A percentile compares a stretch with the other conserved stretches of the same genome.
These are phyloP conservation scores for Thera obeliscata DNA, from an alignment of 2,888 invertebrate species.

Conservation along the genomic window DNA sequence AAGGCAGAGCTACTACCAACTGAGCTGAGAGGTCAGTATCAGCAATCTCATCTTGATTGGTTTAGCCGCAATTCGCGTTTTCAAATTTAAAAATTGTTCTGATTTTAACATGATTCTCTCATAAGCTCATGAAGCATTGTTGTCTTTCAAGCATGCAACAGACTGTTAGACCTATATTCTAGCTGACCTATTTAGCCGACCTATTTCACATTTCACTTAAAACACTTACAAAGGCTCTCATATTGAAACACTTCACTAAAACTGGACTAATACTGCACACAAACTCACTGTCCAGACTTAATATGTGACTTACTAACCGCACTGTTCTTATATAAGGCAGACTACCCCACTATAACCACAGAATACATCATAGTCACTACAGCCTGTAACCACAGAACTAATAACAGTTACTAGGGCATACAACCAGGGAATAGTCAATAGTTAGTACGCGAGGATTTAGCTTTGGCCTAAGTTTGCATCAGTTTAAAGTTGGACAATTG, in stretches of 20 bases:
- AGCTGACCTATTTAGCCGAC: constrained; percentile 9
- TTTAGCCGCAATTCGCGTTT: no score
- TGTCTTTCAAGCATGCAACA: no score
- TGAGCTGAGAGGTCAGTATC: no score
- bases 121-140: no score
- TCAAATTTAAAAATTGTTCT: no score
- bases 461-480: constrained; percentile 43
- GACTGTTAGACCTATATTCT: background rate
- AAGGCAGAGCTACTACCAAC: no score
- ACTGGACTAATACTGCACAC: constrained; percentile 47
- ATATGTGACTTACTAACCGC: constrained; percentile 56
- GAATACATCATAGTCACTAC: constrained; percentile 36
- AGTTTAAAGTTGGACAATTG: constrained; percentile 40
- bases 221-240: constrained; percentile 76
- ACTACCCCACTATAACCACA: constrained; percentile 59
- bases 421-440: constrained; percentile 41
- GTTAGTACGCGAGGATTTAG: constrained; percentile 18
- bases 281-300: constrained; percentile 52
- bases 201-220: constrained; percentile 27
- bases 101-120: no score
- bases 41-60: no score
- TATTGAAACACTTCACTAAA: constrained; percentile 54
- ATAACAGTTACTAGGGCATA: constrained; percentile 29
- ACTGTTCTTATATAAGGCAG: constrained; percentile 67
- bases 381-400: constrained; percentile 45